Evolutionary conservation across 2,113 vertebrate genomes (phyloP).

Genomic region (Brienomyrus brachyistius): DNA sequence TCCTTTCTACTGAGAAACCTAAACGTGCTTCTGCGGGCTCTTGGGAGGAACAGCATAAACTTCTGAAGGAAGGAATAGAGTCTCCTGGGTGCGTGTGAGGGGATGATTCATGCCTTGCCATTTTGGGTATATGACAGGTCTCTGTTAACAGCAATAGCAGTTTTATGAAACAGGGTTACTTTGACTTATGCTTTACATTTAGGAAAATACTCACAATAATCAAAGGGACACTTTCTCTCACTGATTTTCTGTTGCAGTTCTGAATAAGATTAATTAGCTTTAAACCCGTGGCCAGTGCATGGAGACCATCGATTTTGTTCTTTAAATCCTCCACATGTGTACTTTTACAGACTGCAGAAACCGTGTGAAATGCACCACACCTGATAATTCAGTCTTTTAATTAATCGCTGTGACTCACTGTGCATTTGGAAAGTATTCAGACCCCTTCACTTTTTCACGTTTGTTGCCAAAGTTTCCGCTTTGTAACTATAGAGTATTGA

Average conservation of each 20-base stretch:
- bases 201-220: not conserved
- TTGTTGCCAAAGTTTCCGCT: not conserved
- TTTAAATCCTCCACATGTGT: not conserved
- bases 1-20: slow-evolving; percentile 66
- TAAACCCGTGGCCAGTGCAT: not conserved
- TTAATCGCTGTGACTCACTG: not conserved
- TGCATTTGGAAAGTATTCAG: not conserved
- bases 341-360: not conserved
- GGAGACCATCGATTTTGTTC: not conserved
- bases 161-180: not conserved
- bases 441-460: not conserved
- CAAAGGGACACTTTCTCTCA: not conserved
- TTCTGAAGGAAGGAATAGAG: slow-evolving; percentile 72
- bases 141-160: not conserved
- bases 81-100: slow-evolving; percentile 66
- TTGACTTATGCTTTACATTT: not conserved
- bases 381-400: not conserved
- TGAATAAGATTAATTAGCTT: not conserved
- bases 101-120: slow-evolving; percentile 71
- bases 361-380: not conserved
- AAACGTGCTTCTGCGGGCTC: slow-evolving; percentile 73
- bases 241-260: not conserved
- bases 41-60: slow-evolving; percentile 76
- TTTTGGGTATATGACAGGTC: slow-evolving; percentile 47
- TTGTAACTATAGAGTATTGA: not conserved